A percentile compares a stretch with the other conserved stretches of the same genome.
Conservation (phyloP, 2,113 vertebrate species). For the Crotalus helleri region DNA sequence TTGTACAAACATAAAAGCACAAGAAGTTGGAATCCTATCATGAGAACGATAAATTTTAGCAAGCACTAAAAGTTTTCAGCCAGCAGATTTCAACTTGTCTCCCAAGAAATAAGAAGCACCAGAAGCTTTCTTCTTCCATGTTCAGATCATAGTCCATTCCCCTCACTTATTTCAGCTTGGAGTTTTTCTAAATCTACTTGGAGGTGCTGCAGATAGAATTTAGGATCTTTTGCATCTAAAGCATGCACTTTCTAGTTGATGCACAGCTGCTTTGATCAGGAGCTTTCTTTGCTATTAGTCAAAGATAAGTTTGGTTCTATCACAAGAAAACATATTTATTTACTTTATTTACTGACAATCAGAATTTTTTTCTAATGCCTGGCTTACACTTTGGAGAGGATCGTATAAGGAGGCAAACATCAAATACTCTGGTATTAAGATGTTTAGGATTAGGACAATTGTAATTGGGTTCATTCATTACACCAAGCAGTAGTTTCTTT, state of each 20-base stretch:
- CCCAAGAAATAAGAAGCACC: background rate
- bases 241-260: background rate
- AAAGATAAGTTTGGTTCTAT: background rate
- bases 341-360: background rate
- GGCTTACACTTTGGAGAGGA: background rate
- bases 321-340: background rate
- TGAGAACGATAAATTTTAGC: background rate
- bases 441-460: background rate
- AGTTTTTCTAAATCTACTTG: background rate
- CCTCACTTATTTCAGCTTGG: background rate
- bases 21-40: background rate
- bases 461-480: background rate
- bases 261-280: background rate
- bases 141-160: background rate
- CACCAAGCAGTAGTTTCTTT: background rate
- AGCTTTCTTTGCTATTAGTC: background rate
- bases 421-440: background rate
- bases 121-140: background rate
- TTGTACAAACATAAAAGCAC: background rate
- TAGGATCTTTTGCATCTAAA: background rate
- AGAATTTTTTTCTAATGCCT: background rate
- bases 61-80: background rate
- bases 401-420: background rate
- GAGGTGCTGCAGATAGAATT: background rate
- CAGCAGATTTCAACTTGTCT: background rate